Percentiles rank a stretch among this genome's conserved stretches.
phyloP scores from a whole-genome alignment of 1,140 invertebrate species.

The Heliothis subflexa region DNA sequence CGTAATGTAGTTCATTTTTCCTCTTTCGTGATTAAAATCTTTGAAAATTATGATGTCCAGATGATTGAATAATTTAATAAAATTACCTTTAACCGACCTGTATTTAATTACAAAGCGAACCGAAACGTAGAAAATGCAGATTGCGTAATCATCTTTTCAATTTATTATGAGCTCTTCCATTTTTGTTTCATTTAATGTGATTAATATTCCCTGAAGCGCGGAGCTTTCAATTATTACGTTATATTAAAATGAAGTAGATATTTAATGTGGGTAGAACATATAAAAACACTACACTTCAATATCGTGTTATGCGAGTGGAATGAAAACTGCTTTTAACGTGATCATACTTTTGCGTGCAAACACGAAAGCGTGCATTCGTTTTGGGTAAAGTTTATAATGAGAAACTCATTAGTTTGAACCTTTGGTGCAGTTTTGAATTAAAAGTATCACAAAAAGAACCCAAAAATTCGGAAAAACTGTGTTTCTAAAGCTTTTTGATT shows the following conservation, averaged over 20 bases:
- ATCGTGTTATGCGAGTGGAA: too few species aligned
- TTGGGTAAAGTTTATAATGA: too few species aligned
- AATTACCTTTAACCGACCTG: not conserved
- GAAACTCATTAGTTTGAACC: too few species aligned
- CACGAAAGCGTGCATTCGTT: too few species aligned
- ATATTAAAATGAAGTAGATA: not conserved
- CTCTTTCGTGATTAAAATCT: not conserved
- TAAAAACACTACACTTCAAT: too few species aligned
- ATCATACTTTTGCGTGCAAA: too few species aligned
- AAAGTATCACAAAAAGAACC: too few species aligned
- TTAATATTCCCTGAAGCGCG: not conserved
- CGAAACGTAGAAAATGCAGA: constrained; percentile 5
- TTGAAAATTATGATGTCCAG: not conserved
- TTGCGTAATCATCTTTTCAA: constrained; percentile 9
- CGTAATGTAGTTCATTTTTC: not conserved
- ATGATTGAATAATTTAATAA: constrained; percentile 11
- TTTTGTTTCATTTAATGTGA: not conserved
- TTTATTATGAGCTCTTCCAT: not conserved
- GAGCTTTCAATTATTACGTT: not conserved
- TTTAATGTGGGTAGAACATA: not conserved
- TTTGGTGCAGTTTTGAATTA: too few species aligned
- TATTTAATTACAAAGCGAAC: not conserved
- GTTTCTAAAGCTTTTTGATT: too few species aligned
- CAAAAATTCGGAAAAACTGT: too few species aligned
- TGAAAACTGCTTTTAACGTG: not conserved